Percentiles rank a stretch among this genome's conserved stretches.
These are phyloP conservation scores for Lytechinus variegatus DNA, from an alignment of 35 echinoderm and acorn worm species.

Conservation along the genomic window DNA sequence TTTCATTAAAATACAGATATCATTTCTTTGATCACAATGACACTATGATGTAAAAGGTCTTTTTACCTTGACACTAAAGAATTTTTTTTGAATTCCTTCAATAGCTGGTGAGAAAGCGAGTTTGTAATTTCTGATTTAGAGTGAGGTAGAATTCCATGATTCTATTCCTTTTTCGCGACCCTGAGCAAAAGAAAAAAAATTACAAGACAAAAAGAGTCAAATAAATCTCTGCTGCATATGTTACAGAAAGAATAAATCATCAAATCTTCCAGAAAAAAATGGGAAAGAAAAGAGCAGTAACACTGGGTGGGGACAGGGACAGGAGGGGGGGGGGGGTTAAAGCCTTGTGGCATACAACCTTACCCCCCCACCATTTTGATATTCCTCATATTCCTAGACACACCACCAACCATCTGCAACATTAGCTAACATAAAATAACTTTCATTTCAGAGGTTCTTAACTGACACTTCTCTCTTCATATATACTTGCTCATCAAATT, in stretches of 20 bases:
- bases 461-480: neutral
- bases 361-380: neutral
- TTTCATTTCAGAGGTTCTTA: neutral
- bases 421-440: neutral
- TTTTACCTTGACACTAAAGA: no score
- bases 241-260: no score
- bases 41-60: no score
- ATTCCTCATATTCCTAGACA: neutral
- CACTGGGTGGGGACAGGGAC: neutral
- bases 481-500: neutral
- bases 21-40: no score
- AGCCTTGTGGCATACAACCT: neutral
- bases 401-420: neutral
- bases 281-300: neutral
- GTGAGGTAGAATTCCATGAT: neutral
- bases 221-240: no score
- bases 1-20: no score
- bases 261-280: neutral
- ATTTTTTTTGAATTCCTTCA: neutral
- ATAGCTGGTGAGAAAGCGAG: neutral
- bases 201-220: no score
- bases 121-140: neutral
- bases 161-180: neutral
- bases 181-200: neutral
- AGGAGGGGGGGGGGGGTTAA: neutral